Evolutionary conservation across 2,888 invertebrate genomes (phyloP), one percentile per base, ranked within the genome.

Genomic region (Campaea margaritaria): DNA sequence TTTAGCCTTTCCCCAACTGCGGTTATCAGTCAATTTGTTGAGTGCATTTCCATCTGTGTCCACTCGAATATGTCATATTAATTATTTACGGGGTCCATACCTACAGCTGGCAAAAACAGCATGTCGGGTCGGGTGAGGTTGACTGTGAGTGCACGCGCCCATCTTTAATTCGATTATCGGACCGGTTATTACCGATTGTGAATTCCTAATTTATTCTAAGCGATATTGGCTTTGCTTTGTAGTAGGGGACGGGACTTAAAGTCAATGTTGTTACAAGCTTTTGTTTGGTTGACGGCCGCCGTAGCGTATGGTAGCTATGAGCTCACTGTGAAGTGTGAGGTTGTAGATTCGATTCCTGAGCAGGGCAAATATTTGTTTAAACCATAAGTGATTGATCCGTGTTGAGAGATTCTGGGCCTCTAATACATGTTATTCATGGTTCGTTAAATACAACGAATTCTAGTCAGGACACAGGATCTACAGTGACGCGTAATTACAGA

Each of bases 21-120:
- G 91, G 91, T 91, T 86, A 85, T 78, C 86, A 88, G 90, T 90
- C 90, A 91, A 92, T 91, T 91, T 90, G 86, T 74, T 81, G 89
- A 89, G 85, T 89, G 89, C 87, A 89, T 89, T 89, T 86, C 83
- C 85, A 88, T 86, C 87, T 83, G 83, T 75, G 78, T 75, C 82
- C 89, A 83, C 84, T 86, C 86, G 82, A 87, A 90, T 89, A 83
- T 83, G 82, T 76, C 78, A 78, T 81, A 89, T 91, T 87, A 86
- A 91, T 90, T 88, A 91, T 91, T 91, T 89, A 91, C 87, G 85
- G 86, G 85, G 86, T 87, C 88, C 87, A 89, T 87, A 81, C 81
- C 82, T 85, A 81, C 81, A 83, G 78, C 82, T 79, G 81, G 80
- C 82, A 85, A 87, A 87, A 81, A 89, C 85, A 83, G 81, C 81